Evolutionary conservation across 1,140 invertebrate genomes (phyloP), one percentile per base, ranked within the genome.

Genomic region (Drosophila lacertosa): DNA sequence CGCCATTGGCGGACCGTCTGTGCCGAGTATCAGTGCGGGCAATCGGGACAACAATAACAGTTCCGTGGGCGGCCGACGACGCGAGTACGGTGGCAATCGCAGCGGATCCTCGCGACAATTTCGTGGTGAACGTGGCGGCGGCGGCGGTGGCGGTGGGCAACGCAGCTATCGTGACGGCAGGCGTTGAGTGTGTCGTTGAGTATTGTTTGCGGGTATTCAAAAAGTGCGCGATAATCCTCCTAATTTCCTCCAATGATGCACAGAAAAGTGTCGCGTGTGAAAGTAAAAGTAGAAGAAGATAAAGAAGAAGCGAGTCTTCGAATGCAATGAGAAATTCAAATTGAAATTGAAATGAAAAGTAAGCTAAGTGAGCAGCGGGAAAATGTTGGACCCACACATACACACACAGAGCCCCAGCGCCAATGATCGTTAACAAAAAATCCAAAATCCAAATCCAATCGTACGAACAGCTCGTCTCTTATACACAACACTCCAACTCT

Each of bases 161-260:
- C 80, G 89, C 29, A 89, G 60, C 74, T 82, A 89, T 77, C 88
- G 83, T 72, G 80, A 84, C 58, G 70, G 44, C 77, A 76, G 80
- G 55, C 80, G 81, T 71, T 86, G 35, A 67, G 39, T 67, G 58
- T 54, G 32, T 67, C 57, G 75, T 53, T 51, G 62, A 64, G 70
- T 75, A 63, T 72, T 76, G 74, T 47, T 51, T 54, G 35, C 65
- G 65, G 57, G 59, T 55, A 47, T 54, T 35, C 29, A 22, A 68
- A 79, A 84, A 84, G 79, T 83, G 79, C 68, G 68, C 47, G 68
- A 51, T 45, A 54, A 64, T 54, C 15, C 60, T 33, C 10, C 24
- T 33, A 40, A 29, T 37, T 51, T 18, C 51, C 42, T 40, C 24
- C 62, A 26, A 58, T 60, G 48, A 63, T 63, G 60, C 50, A 26